Evolutionary conservation across 1,140 invertebrate species (phyloP).

Genomic region (Eciton burchellii): DNA sequence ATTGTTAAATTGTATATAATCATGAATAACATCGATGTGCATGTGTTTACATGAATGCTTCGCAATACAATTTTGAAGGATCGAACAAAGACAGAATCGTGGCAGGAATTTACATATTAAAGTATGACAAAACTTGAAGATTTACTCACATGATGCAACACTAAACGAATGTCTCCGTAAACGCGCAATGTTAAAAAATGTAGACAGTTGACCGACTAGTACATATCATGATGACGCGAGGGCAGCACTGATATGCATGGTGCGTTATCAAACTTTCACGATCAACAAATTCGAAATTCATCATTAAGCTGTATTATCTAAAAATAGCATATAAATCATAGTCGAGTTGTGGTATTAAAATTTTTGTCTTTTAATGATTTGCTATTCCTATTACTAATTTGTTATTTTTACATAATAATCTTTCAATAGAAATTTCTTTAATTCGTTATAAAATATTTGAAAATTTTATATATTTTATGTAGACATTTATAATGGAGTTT

Average conservation of each 20-base stretch:
- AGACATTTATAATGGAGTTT: no score
- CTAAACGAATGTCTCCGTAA: conserved; percentile 48
- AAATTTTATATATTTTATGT: no score
- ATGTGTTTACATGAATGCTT: conserved; percentile 16
- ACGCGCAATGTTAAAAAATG: background rate
- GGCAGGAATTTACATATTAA: background rate
- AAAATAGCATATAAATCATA: background rate
- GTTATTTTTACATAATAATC: no score
- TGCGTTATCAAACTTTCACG: background rate
- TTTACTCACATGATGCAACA: conserved; percentile 70
- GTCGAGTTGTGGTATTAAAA: no score
- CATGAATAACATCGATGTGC: background rate
- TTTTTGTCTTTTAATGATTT: no score
- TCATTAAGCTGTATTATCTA: background rate
- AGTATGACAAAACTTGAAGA: conserved; percentile 39
- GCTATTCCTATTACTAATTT: no score
- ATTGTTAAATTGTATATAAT: background rate
- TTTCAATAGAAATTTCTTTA: background rate
- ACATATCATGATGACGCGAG: background rate
- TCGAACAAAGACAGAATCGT: background rate
- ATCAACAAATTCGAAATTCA: background rate
- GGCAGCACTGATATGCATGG: background rate
- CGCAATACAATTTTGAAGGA: conserved; percentile 8
- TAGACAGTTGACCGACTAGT: no score
- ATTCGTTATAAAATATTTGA: background rate